Base-by-base conservation (phyloP, 2,797 vertebrate species). In the Phataginus tricuspis region DNA sequence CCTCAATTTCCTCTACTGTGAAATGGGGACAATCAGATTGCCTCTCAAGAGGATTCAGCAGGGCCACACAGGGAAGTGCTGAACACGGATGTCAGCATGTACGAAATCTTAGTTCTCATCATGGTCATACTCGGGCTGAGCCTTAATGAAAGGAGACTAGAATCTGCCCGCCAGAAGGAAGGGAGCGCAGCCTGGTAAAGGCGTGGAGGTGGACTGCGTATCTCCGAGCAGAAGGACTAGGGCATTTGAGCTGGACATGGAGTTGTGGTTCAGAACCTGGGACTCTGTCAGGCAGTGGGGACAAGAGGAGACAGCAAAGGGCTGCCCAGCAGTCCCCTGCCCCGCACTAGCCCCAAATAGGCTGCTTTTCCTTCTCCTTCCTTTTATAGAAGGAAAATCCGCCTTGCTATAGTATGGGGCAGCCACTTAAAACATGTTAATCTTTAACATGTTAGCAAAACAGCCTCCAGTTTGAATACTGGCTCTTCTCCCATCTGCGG, bases 401-500 rank as follows among this genome's bases (percentile, higher is more conserved):
- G 83, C 94, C 86, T 80, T 68, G 92, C 86, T 72, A 15, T 49
- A 39, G 83, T 29, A 25, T 34, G 91, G 13, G 0, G 79, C 96
- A 94, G 95, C 96, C 90, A 95, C 80, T 85, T 57, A 96, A 97
- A 91, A 82, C 93, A 86, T 34, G 91, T 94, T 88, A 68, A 71
- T 97, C 97, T 89, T 93, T 93, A 96, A 97, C 34, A 55, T 96
- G 96, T 95, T 93, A 95, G 93, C 90, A 85, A 94, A 97, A 94
- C 94, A 96, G 97, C 84, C 93, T 96, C 69, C 94, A 25, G 75
- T 97, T 84, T 96, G 94, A 96, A 94, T 87, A 64, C 21, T 2
- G 89, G 80, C 95, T 96, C 90, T 84, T 93, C 84, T 96, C 69
- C 96, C 97, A 94, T 97, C 97, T 97, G 97, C 71, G 92, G 87